phyloP scores from a whole-genome alignment of 1,140 invertebrate genomes.

The Drosophila ercepeae region DNA sequence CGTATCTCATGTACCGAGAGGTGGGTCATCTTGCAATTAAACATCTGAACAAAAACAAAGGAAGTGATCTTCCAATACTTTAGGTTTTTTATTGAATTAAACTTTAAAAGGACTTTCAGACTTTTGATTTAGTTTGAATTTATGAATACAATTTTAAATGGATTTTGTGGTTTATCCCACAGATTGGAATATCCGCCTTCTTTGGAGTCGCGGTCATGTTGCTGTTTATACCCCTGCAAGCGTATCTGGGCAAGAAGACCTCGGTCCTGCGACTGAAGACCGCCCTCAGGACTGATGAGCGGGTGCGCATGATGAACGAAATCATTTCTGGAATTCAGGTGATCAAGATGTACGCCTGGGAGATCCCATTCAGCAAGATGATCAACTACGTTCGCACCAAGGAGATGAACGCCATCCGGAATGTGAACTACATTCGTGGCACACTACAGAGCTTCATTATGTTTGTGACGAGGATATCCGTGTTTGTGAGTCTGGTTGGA shows the following conservation, averaged over 20 bases:
- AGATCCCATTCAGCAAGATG: conserved; percentile 89
- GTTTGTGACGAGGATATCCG: conserved; percentile 90
- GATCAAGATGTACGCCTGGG: conserved; percentile 97
- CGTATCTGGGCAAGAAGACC: conserved; percentile 89
- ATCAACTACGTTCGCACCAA: conserved; percentile 85
- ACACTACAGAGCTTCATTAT: conserved; percentile 90
- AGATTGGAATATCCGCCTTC: conserved; percentile 89
- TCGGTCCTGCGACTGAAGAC: conserved; percentile 88
- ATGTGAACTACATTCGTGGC: conserved; percentile 89
- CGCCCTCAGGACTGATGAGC: conserved; percentile 91
- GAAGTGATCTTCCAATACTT: not conserved
- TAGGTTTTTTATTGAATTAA: not conserved
- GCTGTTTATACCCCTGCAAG: conserved; percentile 93
- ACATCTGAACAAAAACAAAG: not conserved
- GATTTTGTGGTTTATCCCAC: conserved; percentile 14
- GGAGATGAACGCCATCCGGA: conserved; percentile 86
- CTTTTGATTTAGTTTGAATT: not conserved
- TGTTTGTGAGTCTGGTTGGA: conserved; percentile 91
- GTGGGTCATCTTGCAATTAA: conserved; percentile 34
- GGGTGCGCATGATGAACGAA: conserved; percentile 95
- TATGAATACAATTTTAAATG: no score
- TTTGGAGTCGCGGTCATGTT: conserved; percentile 91
- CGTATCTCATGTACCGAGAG: conserved; percentile 90
- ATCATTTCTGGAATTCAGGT: conserved; percentile 95
- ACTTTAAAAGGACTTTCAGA: no score